These are phyloP conservation scores for Pteropus rufus DNA, from an alignment of 2,797 vertebrate species.

Conservation along the genomic window DNA sequence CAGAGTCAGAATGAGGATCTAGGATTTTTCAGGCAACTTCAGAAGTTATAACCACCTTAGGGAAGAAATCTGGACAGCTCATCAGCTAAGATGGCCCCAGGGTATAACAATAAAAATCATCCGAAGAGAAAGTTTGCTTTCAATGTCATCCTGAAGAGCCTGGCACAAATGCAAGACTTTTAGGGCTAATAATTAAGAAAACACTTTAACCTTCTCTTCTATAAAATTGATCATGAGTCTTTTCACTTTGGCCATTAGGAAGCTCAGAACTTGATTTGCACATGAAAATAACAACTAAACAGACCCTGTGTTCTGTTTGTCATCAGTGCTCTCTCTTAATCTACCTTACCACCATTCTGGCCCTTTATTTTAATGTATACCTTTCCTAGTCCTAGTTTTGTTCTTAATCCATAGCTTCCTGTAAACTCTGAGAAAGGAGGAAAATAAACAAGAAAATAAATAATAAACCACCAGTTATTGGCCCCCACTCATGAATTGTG, in stretches of 20 bases:
- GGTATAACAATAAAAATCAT: background rate
- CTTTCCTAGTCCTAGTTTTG: background rate
- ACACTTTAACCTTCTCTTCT: background rate
- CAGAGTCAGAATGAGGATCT: conserved; percentile 70
- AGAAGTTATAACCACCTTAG: conserved; percentile 38
- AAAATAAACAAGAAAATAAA: background rate
- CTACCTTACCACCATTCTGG: background rate
- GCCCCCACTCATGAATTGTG: background rate
- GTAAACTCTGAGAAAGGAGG: background rate
- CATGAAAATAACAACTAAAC: background rate
- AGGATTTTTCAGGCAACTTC: conserved; percentile 58
- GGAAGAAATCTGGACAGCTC: conserved; percentile 28
- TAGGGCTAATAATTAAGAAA: background rate
- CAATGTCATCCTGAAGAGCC: background rate
- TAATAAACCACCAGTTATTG: background rate
- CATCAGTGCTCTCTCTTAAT: background rate
- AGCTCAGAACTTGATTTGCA: background rate
- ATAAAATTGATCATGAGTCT: background rate
- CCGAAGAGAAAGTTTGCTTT: background rate
- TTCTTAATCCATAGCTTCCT: background rate
- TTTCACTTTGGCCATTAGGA: background rate
- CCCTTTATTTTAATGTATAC: background rate
- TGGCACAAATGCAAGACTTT: background rate
- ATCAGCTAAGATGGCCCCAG: background rate
- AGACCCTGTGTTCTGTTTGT: background rate